These are phyloP conservation scores for Autographa pulchrina DNA, from an alignment of 2,888 invertebrate species.

Conservation along the genomic window DNA sequence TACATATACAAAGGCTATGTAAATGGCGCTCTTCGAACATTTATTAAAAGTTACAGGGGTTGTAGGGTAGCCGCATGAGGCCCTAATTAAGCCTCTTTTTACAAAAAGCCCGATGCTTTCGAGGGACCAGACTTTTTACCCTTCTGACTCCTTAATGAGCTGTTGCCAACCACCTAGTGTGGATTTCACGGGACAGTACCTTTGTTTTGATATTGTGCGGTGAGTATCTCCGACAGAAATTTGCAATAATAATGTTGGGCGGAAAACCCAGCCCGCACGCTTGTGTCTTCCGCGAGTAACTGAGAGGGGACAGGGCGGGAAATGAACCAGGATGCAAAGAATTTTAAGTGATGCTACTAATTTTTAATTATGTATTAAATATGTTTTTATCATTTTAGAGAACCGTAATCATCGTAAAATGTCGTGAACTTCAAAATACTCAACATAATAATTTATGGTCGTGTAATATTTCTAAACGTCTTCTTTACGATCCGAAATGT, in stretches of 20 bases:
- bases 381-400: background rate
- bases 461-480: background rate
- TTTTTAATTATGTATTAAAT: conserved; percentile 22
- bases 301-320: conserved; percentile 2
- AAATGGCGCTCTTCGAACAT: conserved; percentile 84
- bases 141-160: conserved; percentile 88
- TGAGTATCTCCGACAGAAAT: conserved; percentile 65
- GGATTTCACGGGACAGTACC: conserved; percentile 77
- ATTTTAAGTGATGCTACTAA: conserved; percentile 19
- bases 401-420: background rate
- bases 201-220: conserved; percentile 81
- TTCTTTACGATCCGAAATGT: background rate
- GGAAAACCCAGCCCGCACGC: conserved; percentile 42
- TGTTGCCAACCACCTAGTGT: conserved; percentile 82
- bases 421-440: background rate
- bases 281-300: conserved; percentile 18
- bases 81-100: conserved; percentile 89
- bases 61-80: conserved; percentile 87
- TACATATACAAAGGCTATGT: conserved; percentile 64
- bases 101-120: conserved; percentile 82
- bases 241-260: conserved; percentile 68
- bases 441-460: background rate
- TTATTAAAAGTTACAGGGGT: conserved; percentile 90
- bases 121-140: conserved; percentile 83
- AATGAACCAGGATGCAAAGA: conserved; percentile 10